Evolutionary conservation across 2,113 vertebrate species (phyloP), one percentile per base, ranked within the genome.

Genomic region (Dasypus novemcinctus): DNA sequence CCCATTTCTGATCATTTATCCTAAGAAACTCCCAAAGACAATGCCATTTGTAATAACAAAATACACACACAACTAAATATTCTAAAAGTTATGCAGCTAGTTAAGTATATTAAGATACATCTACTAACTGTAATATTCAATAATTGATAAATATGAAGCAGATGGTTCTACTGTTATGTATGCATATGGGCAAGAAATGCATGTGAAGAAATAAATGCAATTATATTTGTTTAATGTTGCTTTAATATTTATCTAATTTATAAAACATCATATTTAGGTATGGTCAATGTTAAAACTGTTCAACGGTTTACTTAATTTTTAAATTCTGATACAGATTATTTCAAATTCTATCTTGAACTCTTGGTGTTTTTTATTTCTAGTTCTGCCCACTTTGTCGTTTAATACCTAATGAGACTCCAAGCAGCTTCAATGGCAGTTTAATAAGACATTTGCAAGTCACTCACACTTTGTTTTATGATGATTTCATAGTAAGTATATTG

Each of bases 301-400:
- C 31, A 83, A 38, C n/a, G 10, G 15, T 74, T 74, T 87, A 80
- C 52, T 84, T 87, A 59, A 59, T 38, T 93, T 95, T 92, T 33
- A 46, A 81, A 83, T 52, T 81, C 57, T 88, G 7, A 69, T 6
- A 75, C 29, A 90, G 46, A 75, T 84, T 82, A 46, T 79, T 91
- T 90, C 38, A 75, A 91, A 90, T 76, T 90, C 31, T 74, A 87
- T 95, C 25, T 93, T 95, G 79, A 94, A 86, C 46, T 71, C 38
- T 93, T 82, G 52, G 7, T 93, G 33, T 93, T 29, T 4, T 95
- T 83, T 96, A 12, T 75, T 98, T 95, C 71, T 57, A 98, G 97
- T 90, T 84, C 79, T 98, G 97, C 94, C 98, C 98, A 21, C 97
- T 98, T 95, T 98, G 97, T 94, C 97, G 25, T 88, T 97, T 98